Evolutionary conservation across 2,888 invertebrate species (phyloP), one percentile per base, ranked within the genome.

Genomic region (Lasioglossum morio): DNA sequence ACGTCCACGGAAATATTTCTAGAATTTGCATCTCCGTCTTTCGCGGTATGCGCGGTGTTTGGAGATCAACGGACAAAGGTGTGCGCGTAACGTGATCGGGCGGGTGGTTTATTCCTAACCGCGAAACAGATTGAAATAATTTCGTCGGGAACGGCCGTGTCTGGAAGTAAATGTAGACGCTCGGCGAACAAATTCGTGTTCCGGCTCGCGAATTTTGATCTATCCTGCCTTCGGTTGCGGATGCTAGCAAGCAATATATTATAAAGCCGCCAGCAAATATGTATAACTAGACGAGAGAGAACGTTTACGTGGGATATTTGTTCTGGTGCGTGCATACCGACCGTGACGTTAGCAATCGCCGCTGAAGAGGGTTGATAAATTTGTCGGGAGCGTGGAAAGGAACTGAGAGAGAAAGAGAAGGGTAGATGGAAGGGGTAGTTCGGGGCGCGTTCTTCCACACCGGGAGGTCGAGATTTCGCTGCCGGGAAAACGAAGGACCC

Each of bases 291-390:
- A 27, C 81, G 8, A 53, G 60, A 53, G 60, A 63, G 70, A 72
- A 69, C 60, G 63, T 60, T 73, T 82, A 80, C 72, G 79, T 34
- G 81, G 88, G 80, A 88, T 88, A 88, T 88, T 88, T 88, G 74
- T 78, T 48, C 80, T 76, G 80, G 76, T 63, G 63, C 79, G 89
- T 75, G 79, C 69, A 60, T 84, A 63, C 82, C 79, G 63, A 84
- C 76, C 81, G 77, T 82, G 87, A 82, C 72, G 78, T 57, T 75
- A 80, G 85, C 83, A 80, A 90, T 89, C 87, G 84, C 48, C 57
- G 81, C 57, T 79, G 84, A 82, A 73, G 77, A 87, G 86, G 90
- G 89, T 90, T 81, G 82, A 90, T 89, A 87, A 85, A 90, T 89
- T 90, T 82, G 79, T 75, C 76, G 75, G 84, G 81, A 86, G 40